Evolutionary conservation across 2,113 vertebrate species (phyloP), one percentile per base, ranked within the genome.

Genomic region (Cyanoderma ruficeps): DNA sequence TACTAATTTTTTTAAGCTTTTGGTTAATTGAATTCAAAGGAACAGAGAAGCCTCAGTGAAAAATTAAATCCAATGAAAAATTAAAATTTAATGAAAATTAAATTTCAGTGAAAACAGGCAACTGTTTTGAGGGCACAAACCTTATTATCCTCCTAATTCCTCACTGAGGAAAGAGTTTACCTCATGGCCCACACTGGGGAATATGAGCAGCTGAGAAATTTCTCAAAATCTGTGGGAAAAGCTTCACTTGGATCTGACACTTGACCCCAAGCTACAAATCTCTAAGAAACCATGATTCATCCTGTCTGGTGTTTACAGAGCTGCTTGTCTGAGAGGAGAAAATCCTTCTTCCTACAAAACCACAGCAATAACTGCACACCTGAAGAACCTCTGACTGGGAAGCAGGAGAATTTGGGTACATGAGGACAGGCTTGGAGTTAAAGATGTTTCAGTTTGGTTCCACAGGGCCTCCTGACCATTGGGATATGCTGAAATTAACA

Each of bases 351-450:
- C 46, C 50, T 31, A n/a, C 52, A 67, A 50, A 89, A 63, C 4
- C 59, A n/a, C 11, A 81, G 37, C 42, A 59, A 23, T 9, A 74
- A 13, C 8, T 37, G 20, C 30, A 35, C 47, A 23, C 3, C 46
- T 67, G 61, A 46, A 68, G 55, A 92, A 11, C 5, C 17, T 37
- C 42, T 41, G 50, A 7, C 13, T 35, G 49, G 57, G 44, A 37
- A 80, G 12, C 6, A 24, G 30, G 15, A 64, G 53, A 64, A 4
- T 16, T 4, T 46, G 33, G 44, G 44, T 52, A 30, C 0, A 0
- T 9, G 33, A 69, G 15, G 13, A 41, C 53, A 53, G 35, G 5
- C 44, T 64, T 69, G n/a, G 27, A 60, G 11, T 1, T 33, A 5
- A 35, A 67, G 28, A 67, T 31, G 25, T 9, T 52, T 60, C 57